These are phyloP conservation scores for Aphis craccivora DNA, from an alignment of 1,140 invertebrate species.

Conservation along the genomic window DNA sequence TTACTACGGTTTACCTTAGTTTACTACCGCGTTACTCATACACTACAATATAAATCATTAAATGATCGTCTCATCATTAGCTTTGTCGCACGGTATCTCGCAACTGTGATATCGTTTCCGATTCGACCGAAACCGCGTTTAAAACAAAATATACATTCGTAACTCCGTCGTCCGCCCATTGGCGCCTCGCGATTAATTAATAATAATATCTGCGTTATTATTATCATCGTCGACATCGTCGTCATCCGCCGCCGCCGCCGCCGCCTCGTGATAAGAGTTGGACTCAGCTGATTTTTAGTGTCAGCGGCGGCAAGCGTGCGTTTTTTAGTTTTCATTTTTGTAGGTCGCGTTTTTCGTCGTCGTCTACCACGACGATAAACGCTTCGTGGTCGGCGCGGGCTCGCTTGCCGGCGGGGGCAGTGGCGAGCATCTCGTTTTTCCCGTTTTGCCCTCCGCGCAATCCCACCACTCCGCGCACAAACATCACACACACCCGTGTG, in stretches of 20 bases:
- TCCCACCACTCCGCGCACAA: too few relatives aligned
- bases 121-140: neutral
- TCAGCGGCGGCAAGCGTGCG: neutral
- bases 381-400: neutral
- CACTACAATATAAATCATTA: neutral
- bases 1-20: neutral
- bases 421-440: constrained; percentile 35
- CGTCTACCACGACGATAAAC: too few relatives aligned
- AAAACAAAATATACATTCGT: neutral
- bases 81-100: neutral
- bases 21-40: neutral
- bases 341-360: constrained; percentile 18
- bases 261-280: constrained; percentile 23
- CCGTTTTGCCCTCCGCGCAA: constrained; percentile 17
- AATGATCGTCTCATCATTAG: neutral
- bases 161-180: neutral
- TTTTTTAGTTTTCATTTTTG: neutral
- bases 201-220: neutral
- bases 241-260: neutral
- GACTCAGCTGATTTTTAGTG: constrained; percentile 37
- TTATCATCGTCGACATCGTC: neutral
- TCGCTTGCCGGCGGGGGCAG: neutral
- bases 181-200: neutral
- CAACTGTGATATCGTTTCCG: neutral
- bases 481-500: neutral